Evolutionary conservation across 2,113 vertebrate genomes (phyloP).

Genomic region (Rutilus rutilus): DNA sequence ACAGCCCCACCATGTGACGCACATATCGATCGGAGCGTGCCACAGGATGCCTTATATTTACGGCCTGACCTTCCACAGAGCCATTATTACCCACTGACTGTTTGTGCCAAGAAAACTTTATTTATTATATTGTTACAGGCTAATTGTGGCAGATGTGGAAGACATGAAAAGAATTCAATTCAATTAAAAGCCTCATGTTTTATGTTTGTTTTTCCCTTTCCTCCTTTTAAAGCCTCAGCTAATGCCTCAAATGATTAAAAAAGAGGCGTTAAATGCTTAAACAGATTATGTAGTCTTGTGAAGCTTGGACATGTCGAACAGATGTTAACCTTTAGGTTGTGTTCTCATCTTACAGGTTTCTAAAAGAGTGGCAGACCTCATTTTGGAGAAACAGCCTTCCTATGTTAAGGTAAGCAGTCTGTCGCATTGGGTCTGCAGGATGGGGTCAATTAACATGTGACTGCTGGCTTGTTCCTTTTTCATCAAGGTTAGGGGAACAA

Average conservation of each 20-base stretch:
- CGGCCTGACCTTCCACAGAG: constrained; percentile 2
- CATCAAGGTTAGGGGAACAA: neutral
- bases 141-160: neutral
- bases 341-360: constrained; percentile 83
- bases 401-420: constrained; percentile 92
- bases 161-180: neutral
- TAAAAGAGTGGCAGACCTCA: constrained; percentile 97
- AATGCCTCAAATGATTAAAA: constrained; percentile 14
- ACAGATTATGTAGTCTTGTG: neutral
- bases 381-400: constrained; percentile 96
- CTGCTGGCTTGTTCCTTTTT: neutral
- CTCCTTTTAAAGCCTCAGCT: neutral
- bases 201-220: neutral
- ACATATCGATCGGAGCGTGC: constrained; percentile 4
- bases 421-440: neutral
- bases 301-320: neutral
- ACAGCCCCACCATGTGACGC: neutral
- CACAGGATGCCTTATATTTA: constrained; percentile 19
- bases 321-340: constrained; percentile 38
- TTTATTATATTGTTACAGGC: constrained; percentile 3
- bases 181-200: neutral
- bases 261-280: neutral
- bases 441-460: neutral
- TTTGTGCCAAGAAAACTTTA: neutral
- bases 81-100: constrained; percentile 13